A percentile compares a stretch with the other conserved stretches of the same genome.
phyloP scores from a whole-genome alignment of 2,888 invertebrate species.

The Agriopis marginaria region DNA sequence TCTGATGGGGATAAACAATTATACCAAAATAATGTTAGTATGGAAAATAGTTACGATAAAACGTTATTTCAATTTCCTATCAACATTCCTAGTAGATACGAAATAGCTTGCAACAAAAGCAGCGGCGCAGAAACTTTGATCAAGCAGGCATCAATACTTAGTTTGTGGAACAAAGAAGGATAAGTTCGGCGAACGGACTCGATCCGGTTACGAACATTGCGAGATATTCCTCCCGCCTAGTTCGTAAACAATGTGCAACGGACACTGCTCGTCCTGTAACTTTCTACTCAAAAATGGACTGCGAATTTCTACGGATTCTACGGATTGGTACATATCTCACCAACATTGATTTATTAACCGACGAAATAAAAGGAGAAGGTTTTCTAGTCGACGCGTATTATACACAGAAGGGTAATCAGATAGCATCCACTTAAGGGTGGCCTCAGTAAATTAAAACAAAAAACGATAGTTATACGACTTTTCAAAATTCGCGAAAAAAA shows the following conservation, averaged over 20 bases:
- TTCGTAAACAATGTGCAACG: conserved; percentile 78
- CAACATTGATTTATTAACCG: too few species aligned
- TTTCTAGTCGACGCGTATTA: too few species aligned
- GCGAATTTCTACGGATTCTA: conserved; percentile 44
- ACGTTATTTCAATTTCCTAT: background rate
- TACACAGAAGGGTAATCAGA: too few species aligned
- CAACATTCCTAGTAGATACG: background rate
- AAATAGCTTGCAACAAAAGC: conserved; percentile 5
- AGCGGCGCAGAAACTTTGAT: conserved; percentile 65
- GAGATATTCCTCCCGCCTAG: conserved; percentile 65
- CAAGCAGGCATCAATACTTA: conserved; percentile 67
- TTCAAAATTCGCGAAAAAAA: too few species aligned
- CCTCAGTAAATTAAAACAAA: too few species aligned
- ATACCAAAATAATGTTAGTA: background rate
- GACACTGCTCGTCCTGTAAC: conserved; percentile 70
- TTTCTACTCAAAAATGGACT: conserved; percentile 68
- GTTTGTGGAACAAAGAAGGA: conserved; percentile 74
- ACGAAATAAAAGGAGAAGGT: too few species aligned
- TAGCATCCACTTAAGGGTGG: too few species aligned
- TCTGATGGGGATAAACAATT: too few species aligned
- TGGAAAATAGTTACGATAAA: background rate
- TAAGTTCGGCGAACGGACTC: conserved; percentile 71
- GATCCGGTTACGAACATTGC: conserved; percentile 67
- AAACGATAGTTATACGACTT: too few species aligned
- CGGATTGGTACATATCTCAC: background rate